Evolutionary conservation across 1,140 invertebrate genomes (phyloP).

Genomic region (Piezodorus guildinii): DNA sequence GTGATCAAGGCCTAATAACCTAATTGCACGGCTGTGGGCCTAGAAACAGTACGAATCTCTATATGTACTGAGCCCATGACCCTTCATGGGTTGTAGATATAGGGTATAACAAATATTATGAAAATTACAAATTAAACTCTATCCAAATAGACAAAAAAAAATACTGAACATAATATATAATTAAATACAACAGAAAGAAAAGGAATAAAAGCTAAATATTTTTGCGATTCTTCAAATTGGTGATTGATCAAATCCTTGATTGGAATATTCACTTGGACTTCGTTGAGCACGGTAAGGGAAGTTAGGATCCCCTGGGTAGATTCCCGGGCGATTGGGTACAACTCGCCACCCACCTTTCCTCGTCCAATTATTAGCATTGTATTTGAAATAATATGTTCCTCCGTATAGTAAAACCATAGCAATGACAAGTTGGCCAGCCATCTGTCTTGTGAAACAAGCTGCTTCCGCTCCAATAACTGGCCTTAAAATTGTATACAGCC

Average conservation of each 20-base stretch:
- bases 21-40: too few relatives aligned
- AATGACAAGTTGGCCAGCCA: conserved; percentile 49
- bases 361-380: conserved; percentile 61
- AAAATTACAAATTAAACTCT: too few relatives aligned
- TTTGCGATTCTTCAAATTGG: conserved; percentile 16
- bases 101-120: too few relatives aligned
- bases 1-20: too few relatives aligned
- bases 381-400: conserved; percentile 63
- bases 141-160: too few relatives aligned
- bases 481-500: neutral
- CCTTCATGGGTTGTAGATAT: too few relatives aligned
- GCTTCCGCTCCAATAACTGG: conserved; percentile 24
- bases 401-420: conserved; percentile 38
- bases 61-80: too few relatives aligned
- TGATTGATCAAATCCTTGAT: conserved; percentile 21
- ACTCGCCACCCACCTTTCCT: conserved; percentile 54
- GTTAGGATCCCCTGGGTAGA: conserved; percentile 35
- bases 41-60: too few relatives aligned
- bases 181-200: too few relatives aligned
- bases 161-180: too few relatives aligned
- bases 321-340: conserved; percentile 36
- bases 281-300: conserved; percentile 6
- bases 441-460: conserved; percentile 44
- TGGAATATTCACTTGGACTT: conserved; percentile 8
- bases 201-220: too few relatives aligned